Conservation (phyloP, 1,140 invertebrate genomes). For the Bombyx mori region ASM3026992v2 NC_085111.1:5451501-5452000, state of each 20-base stretch:
- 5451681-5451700: no score
- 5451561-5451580: no score
- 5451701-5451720: no score
- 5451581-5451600: neutral
- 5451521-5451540: no score
- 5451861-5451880: slow-evolving; percentile 74
- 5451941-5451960: slow-evolving; percentile 9
- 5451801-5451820: slow-evolving; percentile 1
- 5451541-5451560: no score
- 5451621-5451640: no score
- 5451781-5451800: neutral
- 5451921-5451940: slow-evolving; percentile 49
- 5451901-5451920: slow-evolving; percentile 83
- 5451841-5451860: neutral
- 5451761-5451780: no score
- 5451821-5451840: neutral
- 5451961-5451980: slow-evolving; percentile 12
- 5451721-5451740: no score
- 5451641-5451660: no score
- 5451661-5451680: no score
- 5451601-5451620: neutral
- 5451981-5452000: slow-evolving; percentile 19
- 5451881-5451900: slow-evolving; percentile 74
- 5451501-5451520: no score
- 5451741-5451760: no score